Evolutionary conservation across 2,888 invertebrate genomes (phyloP).

Genomic region (Latrodectus hesperus): DNA sequence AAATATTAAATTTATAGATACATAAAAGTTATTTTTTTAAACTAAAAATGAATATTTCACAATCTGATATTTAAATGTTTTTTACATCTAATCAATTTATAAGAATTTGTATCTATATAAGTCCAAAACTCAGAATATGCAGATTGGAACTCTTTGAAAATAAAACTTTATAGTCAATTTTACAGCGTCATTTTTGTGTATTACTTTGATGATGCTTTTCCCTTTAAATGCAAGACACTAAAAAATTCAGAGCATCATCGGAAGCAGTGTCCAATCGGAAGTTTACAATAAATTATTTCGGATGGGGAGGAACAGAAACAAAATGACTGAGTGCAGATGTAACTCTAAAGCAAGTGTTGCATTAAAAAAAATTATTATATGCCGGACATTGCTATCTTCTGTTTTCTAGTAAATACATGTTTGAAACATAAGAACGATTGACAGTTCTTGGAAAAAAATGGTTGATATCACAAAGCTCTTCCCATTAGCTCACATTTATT

Average conservation of each 20-base stretch:
- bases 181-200: background rate
- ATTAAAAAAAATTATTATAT: conserved; percentile 34
- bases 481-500: conserved; percentile 62
- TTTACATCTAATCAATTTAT: too few species aligned
- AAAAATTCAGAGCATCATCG: too few species aligned
- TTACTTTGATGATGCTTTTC: background rate
- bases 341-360: conserved; percentile 54
- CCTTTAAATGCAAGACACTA: too few species aligned
- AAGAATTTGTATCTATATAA: too few species aligned
- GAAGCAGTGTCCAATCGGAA: background rate
- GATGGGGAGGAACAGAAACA: conserved; percentile 5
- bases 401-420: conserved; percentile 50
- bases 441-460: conserved; percentile 39
- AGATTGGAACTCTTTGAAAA: too few species aligned
- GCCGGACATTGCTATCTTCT: conserved; percentile 41
- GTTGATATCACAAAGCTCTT: conserved; percentile 62
- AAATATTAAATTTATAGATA: too few species aligned
- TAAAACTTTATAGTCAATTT: too few species aligned
- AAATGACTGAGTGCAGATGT: conserved; percentile 38
- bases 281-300: background rate
- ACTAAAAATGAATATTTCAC: too few species aligned
- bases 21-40: too few species aligned
- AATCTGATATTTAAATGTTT: too few species aligned
- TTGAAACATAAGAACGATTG: conserved; percentile 54
- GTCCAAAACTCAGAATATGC: too few species aligned